phyloP scores from a whole-genome alignment of 2,797 vertebrate species.

The Gila robusta region DNA sequence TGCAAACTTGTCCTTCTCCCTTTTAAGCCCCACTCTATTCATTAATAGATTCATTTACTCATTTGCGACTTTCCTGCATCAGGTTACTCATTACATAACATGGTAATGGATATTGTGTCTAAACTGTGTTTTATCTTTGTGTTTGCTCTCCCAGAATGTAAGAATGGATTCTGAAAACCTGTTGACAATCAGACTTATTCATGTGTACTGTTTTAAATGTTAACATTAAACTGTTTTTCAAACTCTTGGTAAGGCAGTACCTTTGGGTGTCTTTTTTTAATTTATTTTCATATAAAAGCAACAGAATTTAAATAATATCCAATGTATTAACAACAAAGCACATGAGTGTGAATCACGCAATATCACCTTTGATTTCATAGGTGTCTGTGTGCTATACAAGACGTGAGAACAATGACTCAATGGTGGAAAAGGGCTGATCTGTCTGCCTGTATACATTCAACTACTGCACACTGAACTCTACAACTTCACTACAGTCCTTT shows the following conservation, averaged over 20 bases:
- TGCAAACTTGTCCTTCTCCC: not conserved
- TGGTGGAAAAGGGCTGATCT: too few species aligned
- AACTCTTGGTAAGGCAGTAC: too few species aligned
- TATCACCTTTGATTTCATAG: too few species aligned
- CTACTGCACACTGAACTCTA: too few species aligned
- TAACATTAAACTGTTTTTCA: not conserved
- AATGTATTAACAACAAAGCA: too few species aligned
- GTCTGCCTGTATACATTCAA: too few species aligned
- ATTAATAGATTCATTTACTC: not conserved
- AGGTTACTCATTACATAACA: not conserved
- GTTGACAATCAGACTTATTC: not conserved
- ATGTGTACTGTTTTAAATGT: not conserved
- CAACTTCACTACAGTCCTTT: too few species aligned
- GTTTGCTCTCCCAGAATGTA: not conserved
- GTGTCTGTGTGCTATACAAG: too few species aligned
- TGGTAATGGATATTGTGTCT: not conserved
- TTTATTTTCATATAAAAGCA: too few species aligned
- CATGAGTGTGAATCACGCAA: too few species aligned
- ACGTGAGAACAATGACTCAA: too few species aligned
- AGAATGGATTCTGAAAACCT: not conserved
- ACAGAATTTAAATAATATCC: too few species aligned
- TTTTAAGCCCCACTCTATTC: not conserved
- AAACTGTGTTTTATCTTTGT: not conserved
- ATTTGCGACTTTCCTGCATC: not conserved
- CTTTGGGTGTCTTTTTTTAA: not conserved